Evolutionary conservation across 2,797 vertebrate species (phyloP), one percentile per base, ranked within the genome.

Genomic region (Cyclopterus lumpus): DNA sequence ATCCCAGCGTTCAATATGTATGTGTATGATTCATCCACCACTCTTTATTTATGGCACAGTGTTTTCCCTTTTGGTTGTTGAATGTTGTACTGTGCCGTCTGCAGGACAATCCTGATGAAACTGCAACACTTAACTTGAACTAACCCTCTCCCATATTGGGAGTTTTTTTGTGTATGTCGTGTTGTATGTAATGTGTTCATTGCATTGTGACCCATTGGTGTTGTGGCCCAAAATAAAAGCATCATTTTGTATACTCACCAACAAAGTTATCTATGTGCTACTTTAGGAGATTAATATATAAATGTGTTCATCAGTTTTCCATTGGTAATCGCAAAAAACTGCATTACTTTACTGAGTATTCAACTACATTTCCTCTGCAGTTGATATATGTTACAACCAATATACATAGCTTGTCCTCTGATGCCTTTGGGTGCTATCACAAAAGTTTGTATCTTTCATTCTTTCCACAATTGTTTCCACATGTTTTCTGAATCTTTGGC

Each of bases 111-210:
- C 84, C 76, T 84, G 84, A 86, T 73, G 63, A 84, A 89, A 87
- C 80, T 86, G 85, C 69, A 67, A 80, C 80, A 84, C 88, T 89
- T 83, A 80, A 89, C 87, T 91, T 90, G 89, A 93, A 92, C 73
- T 38, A 72, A 86, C 84, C 73, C 73, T 94, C 92, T 94, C 92
- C 92, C 93, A 94, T 87, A 92, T 93, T 94, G 93, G 93, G 92
- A 93, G 89, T 87, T 85, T 63, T 77, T 79, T 57, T 74, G 59
- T 87, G 67, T 92, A 18, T 86, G 61, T 74, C 80, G 71, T 77
- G 24, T 40, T 81, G 80, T 82, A 63, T 87, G 85, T 75, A 76
- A 70, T 84, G 85, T 84, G 70, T 81, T 88, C 83, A 77, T 70
- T 77, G 76, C 84, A 73, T 85, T 86, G 58, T 84, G 89, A 85